Conservation (phyloP, 2,888 invertebrate genomes). For the Isoperla grammatica region DNA sequence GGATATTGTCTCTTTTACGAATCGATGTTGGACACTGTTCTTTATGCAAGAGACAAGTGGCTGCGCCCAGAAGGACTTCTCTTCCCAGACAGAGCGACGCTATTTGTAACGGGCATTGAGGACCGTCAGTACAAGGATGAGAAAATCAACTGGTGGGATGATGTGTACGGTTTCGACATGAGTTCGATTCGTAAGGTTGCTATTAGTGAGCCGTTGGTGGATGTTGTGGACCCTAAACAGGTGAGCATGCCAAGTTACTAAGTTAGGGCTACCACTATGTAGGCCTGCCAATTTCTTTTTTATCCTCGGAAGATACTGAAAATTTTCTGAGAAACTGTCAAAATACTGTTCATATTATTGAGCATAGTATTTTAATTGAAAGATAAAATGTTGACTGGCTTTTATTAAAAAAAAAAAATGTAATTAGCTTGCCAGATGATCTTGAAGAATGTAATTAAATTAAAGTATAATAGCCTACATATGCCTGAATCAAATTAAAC, state of each 20-base stretch:
- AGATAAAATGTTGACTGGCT: no score
- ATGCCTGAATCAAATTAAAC: no score
- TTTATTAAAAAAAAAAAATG: no score
- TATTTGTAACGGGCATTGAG: conserved; percentile 90
- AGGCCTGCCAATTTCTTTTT: no score
- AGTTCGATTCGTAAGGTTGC: conserved; percentile 96
- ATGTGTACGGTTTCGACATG: conserved; percentile 99
- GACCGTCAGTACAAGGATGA: conserved; percentile 99
- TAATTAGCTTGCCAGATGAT: no score
- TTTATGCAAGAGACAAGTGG: conserved; percentile 98
- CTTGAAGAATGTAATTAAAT: no score
- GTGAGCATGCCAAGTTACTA: conserved; percentile 40
- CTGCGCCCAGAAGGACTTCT: conserved; percentile 84
- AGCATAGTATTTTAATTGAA: no score
- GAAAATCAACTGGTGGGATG: conserved; percentile 99
- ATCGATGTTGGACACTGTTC: conserved; percentile 99
- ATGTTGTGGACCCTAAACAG: conserved; percentile 98
- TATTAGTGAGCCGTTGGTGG: conserved; percentile 96
- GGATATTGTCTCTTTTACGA: conserved; percentile 93
- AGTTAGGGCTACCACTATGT: no score
- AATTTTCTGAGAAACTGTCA: not conserved
- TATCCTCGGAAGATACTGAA: not conserved
- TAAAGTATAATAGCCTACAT: no score
- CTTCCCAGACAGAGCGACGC: conserved; percentile 65
- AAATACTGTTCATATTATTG: no score